phyloP scores from a whole-genome alignment of 2,888 invertebrate species.

The Dione juno region DNA sequence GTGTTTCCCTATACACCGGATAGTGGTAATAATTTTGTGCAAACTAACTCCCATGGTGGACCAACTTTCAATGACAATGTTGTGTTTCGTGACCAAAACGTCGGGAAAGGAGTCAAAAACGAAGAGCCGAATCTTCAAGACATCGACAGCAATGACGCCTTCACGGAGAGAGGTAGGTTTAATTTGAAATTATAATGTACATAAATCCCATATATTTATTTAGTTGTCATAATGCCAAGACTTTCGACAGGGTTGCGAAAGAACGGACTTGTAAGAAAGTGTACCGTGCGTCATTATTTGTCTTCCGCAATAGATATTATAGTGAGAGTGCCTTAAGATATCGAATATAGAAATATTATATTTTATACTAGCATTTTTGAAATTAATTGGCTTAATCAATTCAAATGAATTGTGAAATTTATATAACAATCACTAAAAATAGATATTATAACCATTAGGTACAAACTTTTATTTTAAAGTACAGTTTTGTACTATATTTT shows the following conservation, averaged over 20 bases:
- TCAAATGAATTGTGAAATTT: no score
- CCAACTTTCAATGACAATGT: conserved; percentile 75
- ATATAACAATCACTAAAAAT: no score
- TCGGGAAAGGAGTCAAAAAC: conserved; percentile 80
- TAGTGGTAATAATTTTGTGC: conserved; percentile 61
- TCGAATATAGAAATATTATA: conserved; percentile 5
- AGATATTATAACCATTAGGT: not conserved
- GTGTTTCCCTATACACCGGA: conserved; percentile 77
- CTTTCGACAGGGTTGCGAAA: conserved; percentile 32
- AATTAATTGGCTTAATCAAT: not conserved
- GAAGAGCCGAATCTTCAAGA: conserved; percentile 86
- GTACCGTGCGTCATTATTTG: conserved; percentile 29
- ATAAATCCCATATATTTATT: not conserved
- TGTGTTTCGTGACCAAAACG: conserved; percentile 84
- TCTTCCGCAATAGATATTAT: conserved; percentile 35
- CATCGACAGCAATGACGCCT: conserved; percentile 79
- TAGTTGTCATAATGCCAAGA: conserved; percentile 17
- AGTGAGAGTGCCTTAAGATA: conserved; percentile 26
- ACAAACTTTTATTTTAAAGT: not conserved
- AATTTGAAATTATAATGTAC: conserved; percentile 12
- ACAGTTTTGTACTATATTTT: no score
- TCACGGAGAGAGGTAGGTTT: conserved; percentile 87
- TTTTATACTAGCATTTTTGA: not conserved
- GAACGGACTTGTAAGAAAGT: conserved; percentile 28
- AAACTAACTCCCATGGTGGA: conserved; percentile 73